These are phyloP conservation scores for Coranthus polyacanthus DNA, from an alignment of 2,797 vertebrate genomes.

Conservation along the genomic window DNA sequence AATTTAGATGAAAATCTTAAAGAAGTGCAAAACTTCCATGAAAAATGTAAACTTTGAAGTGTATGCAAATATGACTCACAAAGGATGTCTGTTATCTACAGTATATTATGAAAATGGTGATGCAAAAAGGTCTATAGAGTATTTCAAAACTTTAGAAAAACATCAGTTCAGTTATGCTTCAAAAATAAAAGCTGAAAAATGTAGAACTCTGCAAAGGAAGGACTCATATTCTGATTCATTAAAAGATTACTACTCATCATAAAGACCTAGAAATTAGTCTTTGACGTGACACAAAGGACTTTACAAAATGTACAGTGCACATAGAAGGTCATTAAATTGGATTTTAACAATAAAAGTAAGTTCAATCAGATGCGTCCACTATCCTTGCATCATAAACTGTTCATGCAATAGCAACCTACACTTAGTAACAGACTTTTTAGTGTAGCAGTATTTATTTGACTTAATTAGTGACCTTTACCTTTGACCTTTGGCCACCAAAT, in stretches of 20 bases:
- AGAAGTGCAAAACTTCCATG: constrained; percentile 24
- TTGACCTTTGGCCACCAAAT: no score
- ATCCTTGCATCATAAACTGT: no score
- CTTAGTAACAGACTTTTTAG: no score
- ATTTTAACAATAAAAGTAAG: no score
- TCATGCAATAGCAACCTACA: no score
- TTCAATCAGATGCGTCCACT: no score
- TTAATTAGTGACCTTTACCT: no score
- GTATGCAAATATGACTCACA: constrained; percentile 42
- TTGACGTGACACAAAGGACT: no score
- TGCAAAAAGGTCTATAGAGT: constrained; percentile 7
- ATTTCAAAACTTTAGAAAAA: constrained; percentile 14
- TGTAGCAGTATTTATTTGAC: no score
- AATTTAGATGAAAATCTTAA: constrained; percentile 55
- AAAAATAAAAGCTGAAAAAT: not conserved
- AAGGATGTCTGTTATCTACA: constrained; percentile 22
- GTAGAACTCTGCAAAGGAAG: not conserved
- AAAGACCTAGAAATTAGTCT: no score
- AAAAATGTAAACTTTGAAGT: constrained; percentile 32
- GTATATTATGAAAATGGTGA: constrained; percentile 7
- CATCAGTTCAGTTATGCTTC: not conserved
- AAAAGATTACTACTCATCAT: rapidly evolving
- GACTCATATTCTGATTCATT: not conserved
- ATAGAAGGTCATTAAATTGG: no score
- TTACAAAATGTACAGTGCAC: no score